These are phyloP conservation scores for Drosophila nigromelanica DNA, from an alignment of 1,140 invertebrate species.

Conservation along the genomic window DNA sequence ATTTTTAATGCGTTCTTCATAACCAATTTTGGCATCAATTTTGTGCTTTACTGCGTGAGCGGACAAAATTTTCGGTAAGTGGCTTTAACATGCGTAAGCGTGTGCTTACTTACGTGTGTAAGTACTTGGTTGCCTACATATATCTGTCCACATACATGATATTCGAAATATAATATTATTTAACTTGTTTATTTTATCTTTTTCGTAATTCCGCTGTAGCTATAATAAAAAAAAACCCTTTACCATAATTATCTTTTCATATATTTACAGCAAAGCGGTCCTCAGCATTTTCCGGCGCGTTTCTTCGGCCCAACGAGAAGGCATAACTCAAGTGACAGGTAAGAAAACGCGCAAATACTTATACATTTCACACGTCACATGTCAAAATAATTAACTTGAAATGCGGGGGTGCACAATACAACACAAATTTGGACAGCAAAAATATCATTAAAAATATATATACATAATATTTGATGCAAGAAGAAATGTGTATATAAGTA, in stretches of 20 bases:
- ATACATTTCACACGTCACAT: too few species aligned
- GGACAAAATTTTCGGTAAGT: constrained; percentile 91
- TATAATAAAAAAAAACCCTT: neutral
- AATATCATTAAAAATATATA: neutral
- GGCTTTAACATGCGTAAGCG: neutral
- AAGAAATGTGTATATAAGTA: neutral
- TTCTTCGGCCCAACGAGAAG: constrained; percentile 76
- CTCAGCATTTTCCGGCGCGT: constrained; percentile 75
- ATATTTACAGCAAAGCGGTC: constrained; percentile 72
- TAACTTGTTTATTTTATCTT: neutral
- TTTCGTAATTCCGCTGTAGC: neutral
- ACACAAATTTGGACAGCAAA: neutral
- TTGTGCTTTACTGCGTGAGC: constrained; percentile 92
- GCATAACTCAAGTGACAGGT: constrained; percentile 85
- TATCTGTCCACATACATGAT: neutral
- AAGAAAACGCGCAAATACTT: constrained; percentile 44
- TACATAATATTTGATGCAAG: neutral
- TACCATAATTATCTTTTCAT: constrained; percentile 20
- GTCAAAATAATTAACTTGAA: constrained; percentile 9
- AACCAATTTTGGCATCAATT: constrained; percentile 94
- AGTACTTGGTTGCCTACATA: too few species aligned
- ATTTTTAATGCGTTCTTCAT: constrained; percentile 87
- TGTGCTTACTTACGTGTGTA: too few species aligned
- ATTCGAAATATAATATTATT: neutral
- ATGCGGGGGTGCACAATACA: neutral